Conservation (phyloP, 2,113 vertebrate genomes). For the Nycticryphes semicollaris region DNA sequence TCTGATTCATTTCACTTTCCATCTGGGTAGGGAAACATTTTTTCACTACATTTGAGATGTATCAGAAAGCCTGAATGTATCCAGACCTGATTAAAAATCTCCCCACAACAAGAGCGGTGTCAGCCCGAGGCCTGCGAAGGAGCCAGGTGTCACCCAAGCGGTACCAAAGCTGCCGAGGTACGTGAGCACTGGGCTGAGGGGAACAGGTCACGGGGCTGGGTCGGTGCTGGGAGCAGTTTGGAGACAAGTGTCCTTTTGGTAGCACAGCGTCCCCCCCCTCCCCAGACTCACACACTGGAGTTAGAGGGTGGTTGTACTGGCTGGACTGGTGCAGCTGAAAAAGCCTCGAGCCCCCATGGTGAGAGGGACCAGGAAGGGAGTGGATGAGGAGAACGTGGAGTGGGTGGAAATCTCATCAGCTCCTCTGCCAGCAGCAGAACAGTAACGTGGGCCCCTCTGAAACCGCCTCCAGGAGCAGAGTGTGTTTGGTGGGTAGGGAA, state of each 20-base stretch:
- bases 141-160: rapidly evolving
- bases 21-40: neutral
- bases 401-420: neutral
- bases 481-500: neutral
- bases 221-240: neutral
- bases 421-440: neutral
- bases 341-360: rapidly evolving
- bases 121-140: rapidly evolving
- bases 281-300: rapidly evolving
- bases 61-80: neutral
- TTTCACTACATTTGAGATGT: neutral
- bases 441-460: rapidly evolving
- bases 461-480: rapidly evolving
- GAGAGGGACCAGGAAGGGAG: neutral
- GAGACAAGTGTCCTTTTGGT: neutral
- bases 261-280: neutral
- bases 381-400: neutral
- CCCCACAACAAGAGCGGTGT: rapidly evolving
- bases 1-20: neutral
- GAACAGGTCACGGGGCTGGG: rapidly evolving
- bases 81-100: neutral
- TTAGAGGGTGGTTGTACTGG: rapidly evolving
- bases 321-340: neutral
- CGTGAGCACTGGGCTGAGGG: neutral
- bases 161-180: rapidly evolving